These are phyloP conservation scores for Rachycentron canadum DNA, from an alignment of 2,797 vertebrate species.

Conservation along the genomic window DNA sequence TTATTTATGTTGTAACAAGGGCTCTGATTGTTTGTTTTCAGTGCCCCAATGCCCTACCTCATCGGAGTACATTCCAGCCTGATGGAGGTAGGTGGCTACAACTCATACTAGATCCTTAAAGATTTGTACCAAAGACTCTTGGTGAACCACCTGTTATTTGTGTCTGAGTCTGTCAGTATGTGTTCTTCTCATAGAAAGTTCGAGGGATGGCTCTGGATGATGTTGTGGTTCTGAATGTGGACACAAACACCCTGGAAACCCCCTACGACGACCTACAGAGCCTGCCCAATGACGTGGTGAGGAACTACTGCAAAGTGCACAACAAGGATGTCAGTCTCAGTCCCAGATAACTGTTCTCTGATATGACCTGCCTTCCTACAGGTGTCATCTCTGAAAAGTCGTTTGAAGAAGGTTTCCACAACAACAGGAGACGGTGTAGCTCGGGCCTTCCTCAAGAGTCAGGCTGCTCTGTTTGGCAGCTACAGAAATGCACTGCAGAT, in stretches of 20 bases:
- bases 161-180: neutral
- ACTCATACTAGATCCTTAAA: neutral
- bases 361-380: conserved; percentile 63
- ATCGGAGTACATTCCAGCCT: conserved; percentile 98
- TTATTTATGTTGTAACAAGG: neutral
- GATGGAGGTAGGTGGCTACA: conserved; percentile 92
- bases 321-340: neutral
- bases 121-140: neutral
- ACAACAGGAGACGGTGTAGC: conserved; percentile 95
- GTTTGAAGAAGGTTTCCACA: conserved; percentile 95
- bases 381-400: conserved; percentile 94
- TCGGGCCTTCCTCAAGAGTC: conserved; percentile 94
- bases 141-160: neutral
- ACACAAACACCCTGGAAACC: conserved; percentile 96
- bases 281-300: conserved; percentile 96
- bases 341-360: neutral
- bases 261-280: conserved; percentile 97
- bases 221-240: conserved; percentile 90
- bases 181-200: conserved; percentile 88
- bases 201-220: conserved; percentile 95
- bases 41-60: conserved; percentile 99
- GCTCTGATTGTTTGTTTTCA: conserved; percentile 80
- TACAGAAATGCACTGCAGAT: conserved; percentile 96
- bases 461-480: conserved; percentile 95
- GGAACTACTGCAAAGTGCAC: conserved; percentile 46